phyloP scores from a whole-genome alignment of 2,797 vertebrate genomes.

The Coluber constrictor region DNA sequence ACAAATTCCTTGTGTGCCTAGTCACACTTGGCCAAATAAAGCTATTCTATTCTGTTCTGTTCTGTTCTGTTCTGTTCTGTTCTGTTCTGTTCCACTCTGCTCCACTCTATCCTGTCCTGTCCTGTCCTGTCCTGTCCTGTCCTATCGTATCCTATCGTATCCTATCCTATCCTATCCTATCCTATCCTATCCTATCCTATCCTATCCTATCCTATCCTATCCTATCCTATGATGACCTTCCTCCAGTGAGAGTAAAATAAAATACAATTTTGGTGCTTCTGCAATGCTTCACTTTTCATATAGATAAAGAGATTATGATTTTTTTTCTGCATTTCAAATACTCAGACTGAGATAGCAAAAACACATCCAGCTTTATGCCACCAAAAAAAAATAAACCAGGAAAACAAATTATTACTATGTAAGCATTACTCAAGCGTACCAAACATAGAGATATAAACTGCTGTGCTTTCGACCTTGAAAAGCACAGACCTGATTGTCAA shows the following conservation, averaged over 20 bases:
- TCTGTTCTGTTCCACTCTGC: no score
- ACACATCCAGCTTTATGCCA: background rate
- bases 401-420: background rate
- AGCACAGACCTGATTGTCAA: slow-evolving; percentile 13
- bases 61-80: no score
- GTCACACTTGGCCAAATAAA: background rate
- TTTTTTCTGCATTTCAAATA: background rate
- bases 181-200: no score
- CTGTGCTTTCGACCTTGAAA: background rate
- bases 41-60: no score
- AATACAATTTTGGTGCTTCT: background rate
- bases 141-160: no score
- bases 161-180: no score
- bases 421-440: background rate
- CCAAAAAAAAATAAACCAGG: background rate
- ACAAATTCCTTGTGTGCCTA: background rate
- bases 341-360: background rate
- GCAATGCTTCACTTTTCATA: background rate
- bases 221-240: background rate
- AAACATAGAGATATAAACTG: background rate
- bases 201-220: no score
- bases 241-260: background rate
- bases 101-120: no score
- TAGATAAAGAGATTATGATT: background rate
- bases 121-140: no score